These are phyloP conservation scores for Alligator mississippiensis DNA, from an alignment of 2,113 vertebrate genomes.

Conservation along the genomic window DNA sequence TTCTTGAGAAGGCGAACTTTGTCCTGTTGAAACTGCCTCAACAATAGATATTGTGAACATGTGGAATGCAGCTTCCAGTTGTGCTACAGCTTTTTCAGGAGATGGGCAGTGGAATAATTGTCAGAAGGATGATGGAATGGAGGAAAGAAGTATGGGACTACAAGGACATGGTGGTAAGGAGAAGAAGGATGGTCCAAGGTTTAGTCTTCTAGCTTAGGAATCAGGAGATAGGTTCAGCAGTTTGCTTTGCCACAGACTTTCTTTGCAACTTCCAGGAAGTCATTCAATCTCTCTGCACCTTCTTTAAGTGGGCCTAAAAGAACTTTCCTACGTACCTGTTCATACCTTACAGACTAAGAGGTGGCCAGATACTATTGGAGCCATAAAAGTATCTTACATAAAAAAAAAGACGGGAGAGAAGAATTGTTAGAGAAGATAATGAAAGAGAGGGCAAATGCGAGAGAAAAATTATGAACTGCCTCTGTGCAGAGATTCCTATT, in stretches of 20 bases:
- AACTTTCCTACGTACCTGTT: neutral
- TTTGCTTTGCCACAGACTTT: constrained; percentile 7
- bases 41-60: neutral
- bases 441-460: neutral
- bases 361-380: neutral
- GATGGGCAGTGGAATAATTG: neutral
- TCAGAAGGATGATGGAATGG: neutral
- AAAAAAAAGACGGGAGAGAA: neutral
- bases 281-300: neutral
- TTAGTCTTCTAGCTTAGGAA: neutral
- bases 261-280: neutral
- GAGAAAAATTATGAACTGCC: neutral
- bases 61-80: neutral
- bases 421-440: neutral
- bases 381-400: neutral
- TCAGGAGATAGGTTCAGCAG: neutral
- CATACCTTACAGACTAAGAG: neutral
- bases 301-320: neutral
- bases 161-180: neutral
- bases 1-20: neutral
- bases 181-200: neutral
- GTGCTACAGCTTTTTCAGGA: neutral
- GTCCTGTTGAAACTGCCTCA: neutral
- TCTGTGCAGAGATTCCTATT: neutral
- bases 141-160: neutral